Evolutionary conservation across 1,140 invertebrate genomes (phyloP), one percentile per base, ranked within the genome.

Genomic region (Dreissena polymorpha): DNA sequence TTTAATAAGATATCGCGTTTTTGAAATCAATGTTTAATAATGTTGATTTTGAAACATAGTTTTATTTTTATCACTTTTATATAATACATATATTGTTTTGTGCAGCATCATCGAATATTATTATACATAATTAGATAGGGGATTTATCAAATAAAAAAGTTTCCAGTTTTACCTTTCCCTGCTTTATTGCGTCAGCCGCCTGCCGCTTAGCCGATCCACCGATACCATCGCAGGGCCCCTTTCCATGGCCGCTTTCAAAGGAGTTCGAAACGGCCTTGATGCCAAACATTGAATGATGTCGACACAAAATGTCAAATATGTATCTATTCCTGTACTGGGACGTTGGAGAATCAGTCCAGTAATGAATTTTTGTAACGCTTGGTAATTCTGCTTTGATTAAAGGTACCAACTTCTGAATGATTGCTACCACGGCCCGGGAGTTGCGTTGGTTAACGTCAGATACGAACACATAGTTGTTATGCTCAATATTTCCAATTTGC

Each of bases 291-390:
- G 49, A 57, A 55, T 72, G 23, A 69, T 86, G 79, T 50, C 51
- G 29, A 16, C 14, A 23, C 23, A 81, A 23, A n/a, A 72, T 74
- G 10, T 57, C 18, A 76, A 73, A 74, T n/a, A 74, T 67, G 27
- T 14, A 16, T 27, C 67, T 83, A 29, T 83, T 85, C 27, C 85
- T 57, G 64, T 88, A 88, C 55, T 85, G 77, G 10, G 68, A 76
- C 5, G 77, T 78, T 27, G 70, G 70, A 25, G 18, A 53, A 53
- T 73, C 70, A 13, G 70, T 73, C 51, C 70, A 73, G 25, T 73
- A 55, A 23, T 73, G 70, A 12, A 73, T 27, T 14, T 51, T 73
- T 51, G 39, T 55, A 21, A 25, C 50, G 13, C 10, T 73, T 55
- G 50, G 49, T 14, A 73, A 73, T 27, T 53, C 51, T 18, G 13